phyloP scores from a whole-genome alignment of 2,113 vertebrate species.

The Lampris megalopsis region DNA sequence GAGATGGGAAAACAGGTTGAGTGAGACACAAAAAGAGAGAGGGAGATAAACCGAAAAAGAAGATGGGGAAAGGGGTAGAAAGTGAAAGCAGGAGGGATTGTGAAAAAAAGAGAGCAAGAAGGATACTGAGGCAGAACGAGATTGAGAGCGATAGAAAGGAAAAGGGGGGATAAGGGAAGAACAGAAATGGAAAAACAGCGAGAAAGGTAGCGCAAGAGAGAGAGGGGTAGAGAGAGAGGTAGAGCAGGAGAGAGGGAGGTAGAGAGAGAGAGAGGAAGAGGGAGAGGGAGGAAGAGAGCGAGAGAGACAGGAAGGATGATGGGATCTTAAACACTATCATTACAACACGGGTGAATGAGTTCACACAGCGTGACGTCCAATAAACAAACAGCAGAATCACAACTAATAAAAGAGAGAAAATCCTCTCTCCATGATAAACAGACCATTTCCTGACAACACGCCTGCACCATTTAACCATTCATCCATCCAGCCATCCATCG shows the following conservation, averaged over 20 bases:
- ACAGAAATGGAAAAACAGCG: not conserved
- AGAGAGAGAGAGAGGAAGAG: not conserved
- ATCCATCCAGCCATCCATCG: too few species aligned
- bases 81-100: not conserved
- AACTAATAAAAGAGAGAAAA: too few species aligned
- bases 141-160: not conserved
- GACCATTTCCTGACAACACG: too few species aligned
- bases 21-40: not conserved
- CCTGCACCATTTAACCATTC: too few species aligned
- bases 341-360: not conserved
- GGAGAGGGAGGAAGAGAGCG: not conserved
- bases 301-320: conserved; percentile 5
- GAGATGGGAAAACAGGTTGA: not conserved
- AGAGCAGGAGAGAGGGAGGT: not conserved
- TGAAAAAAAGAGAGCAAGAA: not conserved
- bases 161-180: not conserved
- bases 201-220: not conserved
- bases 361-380: not conserved
- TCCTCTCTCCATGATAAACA: too few species aligned
- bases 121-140: not conserved
- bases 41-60: not conserved
- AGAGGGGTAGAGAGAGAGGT: not conserved
- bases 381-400: too few species aligned
- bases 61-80: not conserved
- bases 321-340: conserved; percentile 7